Evolutionary conservation across 2,113 vertebrate genomes (phyloP).

Genomic region (Pachyramphus minor): DNA sequence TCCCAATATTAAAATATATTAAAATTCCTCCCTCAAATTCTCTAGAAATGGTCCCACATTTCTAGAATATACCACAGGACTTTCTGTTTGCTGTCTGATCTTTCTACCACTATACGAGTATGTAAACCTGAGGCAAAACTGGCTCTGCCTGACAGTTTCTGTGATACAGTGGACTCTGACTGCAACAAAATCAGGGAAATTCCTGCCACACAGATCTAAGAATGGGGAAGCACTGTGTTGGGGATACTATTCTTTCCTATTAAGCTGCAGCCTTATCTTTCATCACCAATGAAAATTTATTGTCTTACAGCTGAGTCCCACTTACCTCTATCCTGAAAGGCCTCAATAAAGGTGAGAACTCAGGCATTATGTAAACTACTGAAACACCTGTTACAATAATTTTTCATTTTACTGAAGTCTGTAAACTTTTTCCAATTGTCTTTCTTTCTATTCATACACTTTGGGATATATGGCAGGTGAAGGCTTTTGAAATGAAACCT

Average conservation of each 20-base stretch:
- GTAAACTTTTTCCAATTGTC: neutral
- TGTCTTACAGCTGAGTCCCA: neutral
- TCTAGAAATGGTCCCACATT: neutral
- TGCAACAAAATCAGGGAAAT: neutral
- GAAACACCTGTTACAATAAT: neutral
- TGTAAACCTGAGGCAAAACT: neutral
- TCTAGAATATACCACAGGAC: neutral
- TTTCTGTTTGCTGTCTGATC: neutral
- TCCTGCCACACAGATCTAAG: neutral
- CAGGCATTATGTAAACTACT: neutral
- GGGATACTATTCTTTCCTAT: neutral
- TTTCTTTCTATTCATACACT: neutral
- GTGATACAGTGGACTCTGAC: neutral
- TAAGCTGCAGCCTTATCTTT: neutral
- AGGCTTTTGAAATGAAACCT: neutral
- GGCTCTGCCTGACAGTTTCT: neutral
- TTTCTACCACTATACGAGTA: neutral
- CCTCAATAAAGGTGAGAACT: neutral
- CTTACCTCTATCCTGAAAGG: neutral
- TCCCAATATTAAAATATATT: neutral
- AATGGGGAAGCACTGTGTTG: neutral
- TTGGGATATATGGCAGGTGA: neutral
- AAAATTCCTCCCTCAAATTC: neutral
- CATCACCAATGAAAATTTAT: neutral
- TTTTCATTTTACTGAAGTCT: neutral